Evolutionary conservation across 1,140 invertebrate genomes (phyloP).

Genomic region (Drosophila tropicalis): DNA sequence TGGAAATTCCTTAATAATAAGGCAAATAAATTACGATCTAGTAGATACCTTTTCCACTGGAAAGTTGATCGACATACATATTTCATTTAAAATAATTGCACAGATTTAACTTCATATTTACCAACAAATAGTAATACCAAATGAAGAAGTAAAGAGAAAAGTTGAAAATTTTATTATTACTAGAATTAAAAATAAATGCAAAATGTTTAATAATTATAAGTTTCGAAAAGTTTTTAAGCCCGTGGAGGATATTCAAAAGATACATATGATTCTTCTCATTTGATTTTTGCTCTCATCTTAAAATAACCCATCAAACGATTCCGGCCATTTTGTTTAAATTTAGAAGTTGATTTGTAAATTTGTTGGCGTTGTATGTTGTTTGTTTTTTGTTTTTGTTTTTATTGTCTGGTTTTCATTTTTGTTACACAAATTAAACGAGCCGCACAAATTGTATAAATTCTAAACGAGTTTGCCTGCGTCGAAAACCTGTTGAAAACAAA

Average conservation of each 20-base stretch:
- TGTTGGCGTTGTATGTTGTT: conserved; percentile 49
- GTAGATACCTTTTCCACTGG: neutral
- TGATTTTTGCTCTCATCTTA: conserved; percentile 3
- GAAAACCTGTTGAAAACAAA: conserved; percentile 65
- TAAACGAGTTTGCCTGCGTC: conserved; percentile 62
- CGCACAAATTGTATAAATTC: conserved; percentile 69
- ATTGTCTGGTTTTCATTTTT: conserved; percentile 19
- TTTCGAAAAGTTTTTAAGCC: too few species aligned
- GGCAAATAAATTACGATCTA: neutral
- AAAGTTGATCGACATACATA: neutral
- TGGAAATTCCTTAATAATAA: neutral
- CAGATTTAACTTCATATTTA: too few species aligned
- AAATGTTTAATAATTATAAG: too few species aligned
- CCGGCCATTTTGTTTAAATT: conserved; percentile 66
- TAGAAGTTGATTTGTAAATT: conserved; percentile 63
- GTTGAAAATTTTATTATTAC: too few species aligned
- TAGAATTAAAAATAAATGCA: too few species aligned
- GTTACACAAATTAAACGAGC: conserved; percentile 67
- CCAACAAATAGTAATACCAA: too few species aligned
- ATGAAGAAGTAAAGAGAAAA: too few species aligned
- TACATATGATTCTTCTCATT: too few species aligned
- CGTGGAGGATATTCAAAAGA: too few species aligned
- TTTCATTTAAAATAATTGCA: too few species aligned
- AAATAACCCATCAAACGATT: neutral
- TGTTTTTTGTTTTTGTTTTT: neutral